Evolutionary conservation across 2,888 invertebrate genomes (phyloP), one percentile per base, ranked within the genome.

Genomic region (Netelia fuscicornis): DNA sequence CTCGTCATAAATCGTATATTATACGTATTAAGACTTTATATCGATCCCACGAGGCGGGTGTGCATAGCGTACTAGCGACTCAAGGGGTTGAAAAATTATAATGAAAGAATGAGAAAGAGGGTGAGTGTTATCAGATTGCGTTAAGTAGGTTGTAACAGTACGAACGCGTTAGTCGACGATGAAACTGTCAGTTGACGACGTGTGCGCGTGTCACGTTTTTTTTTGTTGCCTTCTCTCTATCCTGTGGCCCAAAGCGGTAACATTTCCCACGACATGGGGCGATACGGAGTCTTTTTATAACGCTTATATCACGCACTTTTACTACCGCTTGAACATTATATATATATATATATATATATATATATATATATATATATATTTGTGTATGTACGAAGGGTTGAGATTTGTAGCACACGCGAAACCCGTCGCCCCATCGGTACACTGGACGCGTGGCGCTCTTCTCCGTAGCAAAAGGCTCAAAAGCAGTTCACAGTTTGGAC

Each of bases 211-310:
- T 79, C 84, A 65, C 78, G 76, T 88, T 87, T 88, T 86, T 87
- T 86, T 86, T 76, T 76, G 78, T 84, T 75, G 37, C 56, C 37
- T 23, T 1, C 44, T 64, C 64, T 72, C 80, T 75, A 83, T 86
- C 83, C 84, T 87, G 79, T 44, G 86, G 82, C 81, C 86, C 65
- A 84, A 88, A 85, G 86, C 82, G 86, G 80, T 84, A 74, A 87
- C 87, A 89, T 91, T 92, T 92, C 92, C 92, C 92, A 92, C 92
- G 92, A 75, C 85, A 72, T 58, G 75, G 83, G 76, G 79, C 68
- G 77, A 78, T 68, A 56, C 64, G 30, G 64, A 78, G n/a, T 48
- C 68, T 71, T 81, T 74, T 78, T 78, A 42, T 78, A 85, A 75
- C 75, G 85, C 85, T 67, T 79, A 81, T 78, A 72, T 71, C 74